Conservation (phyloP, 2,888 invertebrate species). For the Trisateles emortualis region DNA sequence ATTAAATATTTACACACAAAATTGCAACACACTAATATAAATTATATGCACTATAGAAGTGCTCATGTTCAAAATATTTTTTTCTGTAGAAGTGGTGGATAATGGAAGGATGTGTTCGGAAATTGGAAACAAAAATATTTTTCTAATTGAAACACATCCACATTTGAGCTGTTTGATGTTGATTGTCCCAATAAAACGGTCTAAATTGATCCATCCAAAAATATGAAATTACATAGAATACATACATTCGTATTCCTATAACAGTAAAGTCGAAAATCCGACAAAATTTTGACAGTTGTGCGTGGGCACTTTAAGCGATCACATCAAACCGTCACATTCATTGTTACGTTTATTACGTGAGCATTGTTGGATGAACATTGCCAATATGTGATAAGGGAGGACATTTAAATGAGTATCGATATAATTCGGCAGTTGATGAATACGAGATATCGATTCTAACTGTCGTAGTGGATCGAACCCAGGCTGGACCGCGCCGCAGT, state of each 20-base stretch:
- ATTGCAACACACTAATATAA: too few species aligned
- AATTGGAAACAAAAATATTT: slow-evolving; percentile 10
- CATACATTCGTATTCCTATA: slow-evolving; percentile 33
- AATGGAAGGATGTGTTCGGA: too few species aligned
- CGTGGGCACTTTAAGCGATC: slow-evolving; percentile 45
- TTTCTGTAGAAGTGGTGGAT: too few species aligned
- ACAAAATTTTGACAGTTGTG: slow-evolving; percentile 26
- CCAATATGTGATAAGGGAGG: slow-evolving; percentile 57
- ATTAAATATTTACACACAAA: slow-evolving; percentile 9
- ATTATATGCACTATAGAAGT: too few species aligned
- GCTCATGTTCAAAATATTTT: too few species aligned
- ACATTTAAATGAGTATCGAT: slow-evolving; percentile 58
- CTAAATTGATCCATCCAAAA: slow-evolving; percentile 46
- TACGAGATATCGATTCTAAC: slow-evolving; percentile 54
- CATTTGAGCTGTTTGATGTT: slow-evolving; percentile 43
- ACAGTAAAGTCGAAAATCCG: slow-evolving; percentile 39
- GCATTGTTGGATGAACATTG: slow-evolving; percentile 58
- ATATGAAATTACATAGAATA: slow-evolving; percentile 35
- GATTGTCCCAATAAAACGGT: slow-evolving; percentile 43
- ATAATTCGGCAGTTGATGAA: slow-evolving; percentile 52
- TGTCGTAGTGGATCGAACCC: slow-evolving; percentile 59
- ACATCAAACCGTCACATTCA: slow-evolving; percentile 54
- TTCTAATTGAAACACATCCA: slow-evolving; percentile 47
- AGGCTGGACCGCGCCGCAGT: slow-evolving; percentile 52
- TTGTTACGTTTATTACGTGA: slow-evolving; percentile 61